A percentile compares a stretch with the other conserved stretches of the same genome.
phyloP scores from a whole-genome alignment of 1,140 invertebrate species.

The Macrobrachium nipponense region DNA sequence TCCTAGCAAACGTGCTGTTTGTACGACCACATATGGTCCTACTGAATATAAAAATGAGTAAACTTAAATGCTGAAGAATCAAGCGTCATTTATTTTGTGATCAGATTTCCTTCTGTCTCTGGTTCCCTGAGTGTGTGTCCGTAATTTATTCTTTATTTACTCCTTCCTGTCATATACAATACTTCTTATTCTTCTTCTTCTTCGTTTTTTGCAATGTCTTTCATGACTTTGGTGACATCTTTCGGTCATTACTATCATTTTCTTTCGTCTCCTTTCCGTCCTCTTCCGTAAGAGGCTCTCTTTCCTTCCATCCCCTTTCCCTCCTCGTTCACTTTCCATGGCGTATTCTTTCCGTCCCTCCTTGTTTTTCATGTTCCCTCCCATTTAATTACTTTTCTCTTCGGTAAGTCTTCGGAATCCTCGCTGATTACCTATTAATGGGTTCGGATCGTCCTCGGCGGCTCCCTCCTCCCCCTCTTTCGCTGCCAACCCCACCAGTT shows the following conservation, averaged over 20 bases:
- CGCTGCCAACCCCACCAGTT: conserved; percentile 4
- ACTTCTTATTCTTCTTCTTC: no score
- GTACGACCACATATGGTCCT: no score
- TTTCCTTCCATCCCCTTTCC: neutral
- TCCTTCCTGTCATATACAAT: no score
- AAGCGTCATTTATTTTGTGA: no score
- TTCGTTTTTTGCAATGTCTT: no score
- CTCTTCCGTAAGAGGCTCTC: neutral
- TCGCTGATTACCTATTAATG: conserved; percentile 44
- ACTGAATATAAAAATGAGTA: no score
- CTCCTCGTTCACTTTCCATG: neutral
- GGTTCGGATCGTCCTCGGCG: neutral
- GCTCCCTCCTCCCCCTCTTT: neutral
- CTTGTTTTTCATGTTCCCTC: neutral
- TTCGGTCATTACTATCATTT: neutral
- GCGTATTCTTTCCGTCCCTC: neutral
- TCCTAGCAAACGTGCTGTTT: no score
- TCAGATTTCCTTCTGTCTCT: no score
- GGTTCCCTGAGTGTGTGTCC: no score
- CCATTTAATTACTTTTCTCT: neutral
- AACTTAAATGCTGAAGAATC: no score
- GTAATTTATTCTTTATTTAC: no score
- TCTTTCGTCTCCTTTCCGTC: neutral
- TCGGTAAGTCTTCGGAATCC: conserved; percentile 33
- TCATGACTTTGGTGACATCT: no score